phyloP scores from a whole-genome alignment of 1,140 invertebrate genomes.

The Drosophila tropicalis region DNA sequence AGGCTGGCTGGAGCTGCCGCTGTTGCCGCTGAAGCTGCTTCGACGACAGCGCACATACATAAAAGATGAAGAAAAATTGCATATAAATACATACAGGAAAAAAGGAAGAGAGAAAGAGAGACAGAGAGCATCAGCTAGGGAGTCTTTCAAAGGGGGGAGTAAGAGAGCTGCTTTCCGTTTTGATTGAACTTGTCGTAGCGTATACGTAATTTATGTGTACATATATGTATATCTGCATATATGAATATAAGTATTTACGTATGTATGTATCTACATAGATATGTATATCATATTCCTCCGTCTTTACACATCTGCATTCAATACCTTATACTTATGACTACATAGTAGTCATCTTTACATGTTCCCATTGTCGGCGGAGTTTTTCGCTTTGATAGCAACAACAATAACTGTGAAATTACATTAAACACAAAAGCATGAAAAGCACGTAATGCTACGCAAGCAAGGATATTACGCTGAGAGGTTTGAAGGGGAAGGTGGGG shows the following conservation, averaged over 20 bases:
- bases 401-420: conserved; percentile 57
- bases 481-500: not conserved
- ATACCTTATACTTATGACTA: conserved; percentile 36
- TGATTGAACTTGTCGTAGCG: conserved; percentile 66
- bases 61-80: conserved; percentile 81
- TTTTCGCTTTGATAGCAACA: conserved; percentile 58
- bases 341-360: conserved; percentile 1
- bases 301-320: conserved; percentile 65
- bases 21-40: conserved; percentile 9
- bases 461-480: not conserved
- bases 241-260: conserved; percentile 21
- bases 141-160: conserved; percentile 15
- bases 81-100: conserved; percentile 65
- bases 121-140: conserved; percentile 29
- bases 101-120: not conserved
- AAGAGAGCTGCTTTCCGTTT: conserved; percentile 53
- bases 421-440: conserved; percentile 45
- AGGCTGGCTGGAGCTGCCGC: not conserved
- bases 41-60: conserved; percentile 73
- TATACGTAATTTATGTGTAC: conserved; percentile 70
- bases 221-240: conserved; percentile 25
- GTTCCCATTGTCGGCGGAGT: conserved; percentile 24
- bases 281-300: conserved; percentile 41
- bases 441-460: not conserved
- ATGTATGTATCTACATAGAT: conserved; percentile 17